Evolutionary conservation across 2,888 invertebrate genomes (phyloP), one percentile per base, ranked within the genome.

Genomic region (Lasius fuliginosus): DNA sequence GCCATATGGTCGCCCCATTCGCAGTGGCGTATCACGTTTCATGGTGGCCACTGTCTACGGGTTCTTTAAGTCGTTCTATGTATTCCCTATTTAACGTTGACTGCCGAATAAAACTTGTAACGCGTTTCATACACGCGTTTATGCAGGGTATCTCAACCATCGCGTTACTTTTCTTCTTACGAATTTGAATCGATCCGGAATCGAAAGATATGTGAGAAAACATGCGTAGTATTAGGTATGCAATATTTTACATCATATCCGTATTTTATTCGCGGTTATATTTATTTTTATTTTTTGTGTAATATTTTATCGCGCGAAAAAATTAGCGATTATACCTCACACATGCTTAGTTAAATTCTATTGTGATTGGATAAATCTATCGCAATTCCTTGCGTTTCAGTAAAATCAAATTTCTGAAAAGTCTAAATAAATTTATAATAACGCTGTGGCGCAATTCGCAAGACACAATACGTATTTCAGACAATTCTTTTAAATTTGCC

Each of bases 1-100:
- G 81, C 87, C 90, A 90, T 90, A 90, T 89, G 90, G 89, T 65
- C 74, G 27, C 33, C 33, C 74, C 82, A 56, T 77, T 65, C 30
- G 4, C 88, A 88, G 76, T 85, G 81, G 67, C 75, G 90, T 86
- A 82, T 49, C 71, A 11, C 18, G 27, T 81, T 81, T 73, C 74
- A 42, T 23, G 30, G 30, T 77, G 23, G 56, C 77, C 71, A 77
- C 53, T 68, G 30, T 68, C 68, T 65, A 67, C 15, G 15, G 40
- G 15, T 30, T 30, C 77, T 56, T 68, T 67, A 15, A 67, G 40
- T 56, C 68, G 30, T 76, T 65, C 49, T 11, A 40, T n/a, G 30
- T 30, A 11, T 4, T 58, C 40, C 12, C 30, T 49, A 30, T 68
- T 56, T 68, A 68, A 15, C 67, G 53, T 40, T 53, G 56, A 67